Evolutionary conservation across 2,797 vertebrate genomes (phyloP), one percentile per base, ranked within the genome.

Genomic region (Melanotaenia pygmaea): DNA sequence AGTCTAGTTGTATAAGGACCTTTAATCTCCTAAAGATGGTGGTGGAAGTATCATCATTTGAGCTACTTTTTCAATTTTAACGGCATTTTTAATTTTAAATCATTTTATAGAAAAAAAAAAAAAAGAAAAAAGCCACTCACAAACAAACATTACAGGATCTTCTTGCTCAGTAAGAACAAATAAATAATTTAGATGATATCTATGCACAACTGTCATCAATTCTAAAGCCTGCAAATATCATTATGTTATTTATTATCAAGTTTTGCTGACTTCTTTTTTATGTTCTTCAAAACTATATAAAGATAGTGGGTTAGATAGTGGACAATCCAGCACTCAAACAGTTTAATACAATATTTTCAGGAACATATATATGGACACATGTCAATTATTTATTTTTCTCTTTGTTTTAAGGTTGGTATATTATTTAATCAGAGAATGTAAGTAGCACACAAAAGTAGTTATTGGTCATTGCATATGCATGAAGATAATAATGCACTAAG

Each of bases 401-500:
- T 26, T 26, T 26, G 51, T 13, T 26, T 53, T 24, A 53, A 53
- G 51, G 51, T 26, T 13, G 24, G 22, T 1, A 24, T 53, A 53
- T 53, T 24, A 53, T 11, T 53, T 24, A 22, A 53, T 24, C 50
- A 24, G 10, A 22, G 26, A 13, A 24, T 26, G 24, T 53, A 53
- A 53, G 51, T 53, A 26, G 22, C 13, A 22, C 8, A 10, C n/a
- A 24, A 26, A 67, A 56, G 24, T 3, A 57, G 51, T 5, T 24
- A 40, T 56, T n/a, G 37, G 18, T 38, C 56, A 10, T 14, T 14
- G 40, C 10, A 56, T 22, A 14, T n/a, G 1, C 35, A 51, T 12
- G 3, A 67, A 72, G 72, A 84, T 61, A 63, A 82, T 88, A 77
- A 84, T 68, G 65, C 62, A 45, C 70, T 80, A 76, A 88, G 71